Percentiles rank a stretch among this genome's conserved stretches.
Conservation (phyloP, 2,797 vertebrate species). For the Chelon labrosus region DNA sequence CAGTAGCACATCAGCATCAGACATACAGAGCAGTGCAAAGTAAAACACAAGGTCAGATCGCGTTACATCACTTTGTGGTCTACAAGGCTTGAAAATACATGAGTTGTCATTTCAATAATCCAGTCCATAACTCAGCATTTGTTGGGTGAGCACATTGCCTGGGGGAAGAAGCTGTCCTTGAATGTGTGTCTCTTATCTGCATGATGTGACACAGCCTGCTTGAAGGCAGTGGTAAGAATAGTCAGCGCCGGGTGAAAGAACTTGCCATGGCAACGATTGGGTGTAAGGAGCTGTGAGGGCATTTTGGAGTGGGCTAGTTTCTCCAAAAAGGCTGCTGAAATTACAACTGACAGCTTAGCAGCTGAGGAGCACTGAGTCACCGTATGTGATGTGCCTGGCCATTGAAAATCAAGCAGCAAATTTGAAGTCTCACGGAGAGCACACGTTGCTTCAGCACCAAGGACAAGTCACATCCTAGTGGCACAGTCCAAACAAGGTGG, state of each 20-base stretch:
- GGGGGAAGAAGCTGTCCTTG: slow-evolving; percentile 49
- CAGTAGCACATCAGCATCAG: slow-evolving; percentile 1
- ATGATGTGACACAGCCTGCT: slow-evolving; percentile 38
- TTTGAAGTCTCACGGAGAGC: slow-evolving; percentile 35
- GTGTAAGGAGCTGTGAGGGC: slow-evolving; percentile 43
- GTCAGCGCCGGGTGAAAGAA: slow-evolving; percentile 48
- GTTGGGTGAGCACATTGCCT: slow-evolving; percentile 43
- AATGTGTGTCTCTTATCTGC: slow-evolving; percentile 52
- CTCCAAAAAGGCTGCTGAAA: slow-evolving; percentile 45
- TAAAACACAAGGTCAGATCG: slow-evolving; percentile 21
- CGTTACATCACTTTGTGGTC: slow-evolving; percentile 18
- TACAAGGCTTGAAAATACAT: slow-evolving; percentile 8
- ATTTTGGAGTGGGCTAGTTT: slow-evolving; percentile 45
- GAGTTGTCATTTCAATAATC: slow-evolving; percentile 44
- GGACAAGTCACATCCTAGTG: slow-evolving; percentile 58
- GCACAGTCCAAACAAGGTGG: slow-evolving; percentile 8
- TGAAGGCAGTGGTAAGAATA: slow-evolving; percentile 66
- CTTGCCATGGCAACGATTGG: slow-evolving; percentile 65
- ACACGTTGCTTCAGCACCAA: slow-evolving; percentile 61
- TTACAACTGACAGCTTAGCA: slow-evolving; percentile 60
- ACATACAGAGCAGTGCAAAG: slow-evolving; percentile 13
- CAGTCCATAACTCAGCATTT: slow-evolving; percentile 36
- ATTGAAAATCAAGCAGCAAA: slow-evolving; percentile 39
- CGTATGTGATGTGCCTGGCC: slow-evolving; percentile 29
- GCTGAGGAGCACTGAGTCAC: slow-evolving; percentile 58